Base-by-base conservation (phyloP, 2,113 vertebrate species). In the Callaeas wilsoni region DNA sequence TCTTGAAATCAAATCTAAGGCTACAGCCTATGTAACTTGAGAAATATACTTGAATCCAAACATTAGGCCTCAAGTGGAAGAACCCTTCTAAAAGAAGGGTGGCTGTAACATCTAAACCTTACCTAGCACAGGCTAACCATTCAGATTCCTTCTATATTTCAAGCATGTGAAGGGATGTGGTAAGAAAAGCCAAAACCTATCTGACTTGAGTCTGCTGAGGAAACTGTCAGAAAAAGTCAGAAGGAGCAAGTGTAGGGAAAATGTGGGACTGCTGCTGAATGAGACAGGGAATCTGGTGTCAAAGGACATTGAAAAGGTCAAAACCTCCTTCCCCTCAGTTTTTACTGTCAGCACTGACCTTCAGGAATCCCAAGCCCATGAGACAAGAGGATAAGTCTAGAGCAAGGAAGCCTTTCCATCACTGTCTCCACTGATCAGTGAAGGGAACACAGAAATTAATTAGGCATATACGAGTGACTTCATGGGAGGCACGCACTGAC, bases 321-420 rank as follows among this genome's bases (percentile, higher is more conserved):
- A 63, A 41, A 23, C 5, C 7, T 13, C 9, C 32, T 86, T 91
- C 0, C 0, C 4, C 27, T 70, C 13, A 20, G 8, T 20, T 56
- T 78, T 39, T 44, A 47, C 14, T 79, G 10, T 57, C 53, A 79
- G 27, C 25, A 32, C 9, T 19, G 49, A 49, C 10, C 29, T 75
- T 88, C 52, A 75, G n/a, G 23, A 86, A 74, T 52, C 4, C 13
- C 50, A 64, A 46, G 18, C 3, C 22, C 29, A 46, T 35, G 37
- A 88, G 17, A 39, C 12, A 19, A 69, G 14, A 82, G 41, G 9
- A 6, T 29, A 62, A 71, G 7, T 44, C 52, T 41, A 27, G n/a
- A 84, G 23, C 47, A 62, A 67, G 32, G 39, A 80, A 71, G 25
- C 12, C 18, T 49, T 84, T 41, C 6, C 9, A 7, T 49, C 13